Percentiles rank a stretch among this genome's conserved stretches.
Conservation (phyloP, 1,140 invertebrate species). For the Apocrypta bakeri region DNA sequence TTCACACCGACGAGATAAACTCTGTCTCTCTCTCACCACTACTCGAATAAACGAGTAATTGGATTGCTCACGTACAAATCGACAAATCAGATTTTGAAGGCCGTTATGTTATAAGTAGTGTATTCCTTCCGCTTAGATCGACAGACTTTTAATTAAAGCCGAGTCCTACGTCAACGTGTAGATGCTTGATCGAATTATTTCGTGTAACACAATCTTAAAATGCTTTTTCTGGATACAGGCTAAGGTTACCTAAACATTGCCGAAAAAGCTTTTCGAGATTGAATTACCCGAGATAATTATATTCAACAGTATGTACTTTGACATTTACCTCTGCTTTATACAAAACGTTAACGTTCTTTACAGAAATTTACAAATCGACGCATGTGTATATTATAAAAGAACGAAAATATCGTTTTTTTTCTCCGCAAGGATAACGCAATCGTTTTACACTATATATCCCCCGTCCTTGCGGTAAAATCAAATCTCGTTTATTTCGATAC, state of each 20-base stretch:
- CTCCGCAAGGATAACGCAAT: neutral
- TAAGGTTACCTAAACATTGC: no score
- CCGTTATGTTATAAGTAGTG: neutral
- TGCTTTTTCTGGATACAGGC: neutral
- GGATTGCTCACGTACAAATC: neutral
- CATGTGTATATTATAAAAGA: neutral
- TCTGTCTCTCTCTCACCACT: neutral
- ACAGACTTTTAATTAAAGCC: neutral
- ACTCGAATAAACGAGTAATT: neutral
- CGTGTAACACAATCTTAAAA: neutral
- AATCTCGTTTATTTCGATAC: neutral
- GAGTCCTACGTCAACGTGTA: no score
- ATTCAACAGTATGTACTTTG: no score
- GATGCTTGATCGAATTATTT: neutral
- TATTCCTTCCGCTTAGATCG: no score
- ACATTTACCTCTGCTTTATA: no score
- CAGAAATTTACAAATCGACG: no score
- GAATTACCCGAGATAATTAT: no score
- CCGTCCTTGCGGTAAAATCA: neutral
- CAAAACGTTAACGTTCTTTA: no score
- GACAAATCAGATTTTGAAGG: neutral
- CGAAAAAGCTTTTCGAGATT: no score
- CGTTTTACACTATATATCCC: neutral
- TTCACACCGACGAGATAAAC: constrained; percentile 3
- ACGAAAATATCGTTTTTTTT: neutral